Evolutionary conservation across 1,140 invertebrate genomes (phyloP).

Genomic region (Triops cancriformis): DNA sequence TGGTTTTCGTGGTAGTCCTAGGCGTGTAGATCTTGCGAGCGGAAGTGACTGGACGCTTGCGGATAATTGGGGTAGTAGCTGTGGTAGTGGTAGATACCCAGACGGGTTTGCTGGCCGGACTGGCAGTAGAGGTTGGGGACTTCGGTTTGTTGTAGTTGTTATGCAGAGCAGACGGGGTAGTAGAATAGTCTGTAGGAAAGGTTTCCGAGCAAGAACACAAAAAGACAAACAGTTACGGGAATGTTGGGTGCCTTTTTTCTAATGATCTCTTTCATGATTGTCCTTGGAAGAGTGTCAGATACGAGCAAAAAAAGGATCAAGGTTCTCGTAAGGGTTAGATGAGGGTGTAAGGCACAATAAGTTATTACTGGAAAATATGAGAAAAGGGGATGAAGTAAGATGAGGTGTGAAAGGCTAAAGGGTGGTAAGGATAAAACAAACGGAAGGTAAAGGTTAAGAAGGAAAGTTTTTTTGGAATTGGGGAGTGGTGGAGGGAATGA

Average conservation of each 20-base stretch:
- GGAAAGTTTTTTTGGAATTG: not conserved
- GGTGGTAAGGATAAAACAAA: not conserved
- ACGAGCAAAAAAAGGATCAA: slow-evolving; percentile 7
- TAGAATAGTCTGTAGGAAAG: slow-evolving; percentile 5
- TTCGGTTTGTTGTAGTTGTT: not conserved
- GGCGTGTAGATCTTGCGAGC: not conserved
- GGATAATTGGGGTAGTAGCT: not conserved
- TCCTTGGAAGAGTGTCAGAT: not conserved
- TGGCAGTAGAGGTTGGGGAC: not conserved
- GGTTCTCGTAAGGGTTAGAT: not conserved
- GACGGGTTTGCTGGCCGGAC: not conserved
- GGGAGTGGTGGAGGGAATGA: not conserved
- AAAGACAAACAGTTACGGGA: slow-evolving; percentile 17
- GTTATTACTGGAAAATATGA: slow-evolving; percentile 1
- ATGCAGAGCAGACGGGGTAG: slow-evolving; percentile 6
- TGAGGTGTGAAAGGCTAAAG: not conserved
- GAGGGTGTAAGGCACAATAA: not conserved
- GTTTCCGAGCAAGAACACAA: not conserved
- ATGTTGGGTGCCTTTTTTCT: slow-evolving; percentile 9
- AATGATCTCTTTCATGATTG: not conserved
- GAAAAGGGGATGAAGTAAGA: not conserved
- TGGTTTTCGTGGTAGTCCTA: not conserved
- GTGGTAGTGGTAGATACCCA: not conserved
- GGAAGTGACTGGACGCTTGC: not conserved
- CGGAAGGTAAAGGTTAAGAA: not conserved